These are phyloP conservation scores for Physeter macrocephalus DNA, from an alignment of 2,113 vertebrate species.

Conservation along the genomic window DNA sequence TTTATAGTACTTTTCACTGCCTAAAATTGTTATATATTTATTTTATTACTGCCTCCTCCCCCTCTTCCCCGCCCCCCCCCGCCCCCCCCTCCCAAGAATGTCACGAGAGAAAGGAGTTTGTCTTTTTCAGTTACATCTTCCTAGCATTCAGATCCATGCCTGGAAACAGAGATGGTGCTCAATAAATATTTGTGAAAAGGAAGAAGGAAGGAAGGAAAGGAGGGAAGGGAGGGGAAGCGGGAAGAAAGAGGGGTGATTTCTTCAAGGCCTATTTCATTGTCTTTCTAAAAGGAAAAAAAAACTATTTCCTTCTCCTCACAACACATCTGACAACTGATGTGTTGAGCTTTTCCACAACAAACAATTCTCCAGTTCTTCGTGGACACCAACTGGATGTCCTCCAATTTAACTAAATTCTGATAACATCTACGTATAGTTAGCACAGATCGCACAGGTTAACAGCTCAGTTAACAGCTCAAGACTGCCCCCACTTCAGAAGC, in stretches of 20 bases:
- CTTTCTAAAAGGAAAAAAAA: not conserved
- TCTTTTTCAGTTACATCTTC: not conserved
- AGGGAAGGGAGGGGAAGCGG: too few relatives aligned
- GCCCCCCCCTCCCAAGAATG: accelerated
- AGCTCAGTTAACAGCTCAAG: not conserved
- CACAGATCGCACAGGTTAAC: not conserved
- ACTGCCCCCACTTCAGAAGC: not conserved
- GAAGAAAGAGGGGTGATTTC: not conserved
- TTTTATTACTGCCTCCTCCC: not conserved
- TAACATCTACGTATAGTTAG: not conserved
- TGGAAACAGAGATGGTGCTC: not conserved
- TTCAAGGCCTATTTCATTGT: not conserved
- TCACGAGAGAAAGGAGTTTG: not conserved
- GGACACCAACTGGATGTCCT: not conserved
- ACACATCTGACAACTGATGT: not conserved
- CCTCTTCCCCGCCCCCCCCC: too few relatives aligned
- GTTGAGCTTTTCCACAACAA: not conserved
- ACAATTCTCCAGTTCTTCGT: not conserved
- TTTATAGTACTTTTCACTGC: not conserved
- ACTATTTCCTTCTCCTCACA: not conserved
- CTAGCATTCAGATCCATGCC: not conserved
- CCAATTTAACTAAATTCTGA: not conserved
- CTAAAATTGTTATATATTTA: not conserved
- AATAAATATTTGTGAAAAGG: not conserved
- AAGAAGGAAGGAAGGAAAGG: not conserved